phyloP scores from a whole-genome alignment of 2,113 vertebrate genomes.

The Gopherus flavomarginatus region DNA sequence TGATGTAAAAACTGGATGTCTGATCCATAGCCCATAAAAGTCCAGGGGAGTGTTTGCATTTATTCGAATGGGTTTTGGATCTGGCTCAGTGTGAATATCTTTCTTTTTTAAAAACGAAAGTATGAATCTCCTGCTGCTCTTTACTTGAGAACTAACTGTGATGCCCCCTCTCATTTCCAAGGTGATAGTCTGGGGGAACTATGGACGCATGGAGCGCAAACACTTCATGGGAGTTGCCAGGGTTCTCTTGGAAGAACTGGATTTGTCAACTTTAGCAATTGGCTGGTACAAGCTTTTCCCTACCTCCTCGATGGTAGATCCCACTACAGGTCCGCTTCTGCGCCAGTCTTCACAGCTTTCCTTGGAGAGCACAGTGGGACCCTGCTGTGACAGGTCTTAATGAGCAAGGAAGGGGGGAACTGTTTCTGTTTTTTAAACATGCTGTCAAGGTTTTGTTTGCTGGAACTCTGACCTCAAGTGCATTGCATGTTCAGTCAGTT shows the following conservation, averaged over 20 bases:
- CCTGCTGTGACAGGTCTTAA: slow-evolving; percentile 96
- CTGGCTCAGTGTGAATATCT: not conserved
- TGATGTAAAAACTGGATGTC: not conserved
- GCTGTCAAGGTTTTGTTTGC: slow-evolving; percentile 79
- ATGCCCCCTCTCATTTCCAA: slow-evolving; percentile 49
- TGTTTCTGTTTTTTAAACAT: slow-evolving; percentile 74
- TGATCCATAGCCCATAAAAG: not conserved
- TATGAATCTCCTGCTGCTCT: not conserved
- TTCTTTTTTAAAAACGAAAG: not conserved
- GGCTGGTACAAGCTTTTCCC: slow-evolving; percentile 99
- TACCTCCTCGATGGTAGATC: slow-evolving; percentile 98
- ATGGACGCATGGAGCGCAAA: slow-evolving; percentile 97
- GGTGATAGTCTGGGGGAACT: slow-evolving; percentile 99
- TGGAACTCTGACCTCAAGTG: slow-evolving; percentile 77
- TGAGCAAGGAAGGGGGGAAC: slow-evolving; percentile 69
- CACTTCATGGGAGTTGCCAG: slow-evolving; percentile 98
- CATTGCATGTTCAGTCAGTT: slow-evolving; percentile 78
- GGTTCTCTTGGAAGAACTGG: slow-evolving; percentile 96
- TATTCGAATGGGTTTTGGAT: not conserved
- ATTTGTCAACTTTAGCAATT: slow-evolving; percentile 94
- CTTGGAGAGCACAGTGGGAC: slow-evolving; percentile 96
- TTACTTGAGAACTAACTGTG: slow-evolving; percentile 18
- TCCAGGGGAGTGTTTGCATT: not conserved
- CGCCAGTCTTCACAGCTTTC: slow-evolving; percentile 98
- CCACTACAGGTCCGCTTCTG: slow-evolving; percentile 91